phyloP scores from a whole-genome alignment of 2,797 vertebrate species.

The Acanthurus lineatus region DNA sequence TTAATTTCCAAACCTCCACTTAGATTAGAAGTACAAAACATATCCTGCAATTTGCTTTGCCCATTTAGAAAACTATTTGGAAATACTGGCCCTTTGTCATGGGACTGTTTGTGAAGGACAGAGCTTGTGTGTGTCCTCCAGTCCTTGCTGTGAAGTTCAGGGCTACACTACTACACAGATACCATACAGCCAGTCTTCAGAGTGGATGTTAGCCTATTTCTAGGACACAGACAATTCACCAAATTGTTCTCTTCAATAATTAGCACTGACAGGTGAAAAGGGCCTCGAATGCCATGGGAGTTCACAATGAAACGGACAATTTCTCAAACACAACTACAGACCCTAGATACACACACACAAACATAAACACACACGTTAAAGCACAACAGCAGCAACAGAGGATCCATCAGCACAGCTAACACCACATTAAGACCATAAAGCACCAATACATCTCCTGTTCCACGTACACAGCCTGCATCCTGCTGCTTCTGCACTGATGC shows the following conservation, averaged over 20 bases:
- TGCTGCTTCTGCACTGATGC: conserved; percentile 77
- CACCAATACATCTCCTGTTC: conserved; percentile 69
- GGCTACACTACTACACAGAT: conserved; percentile 40
- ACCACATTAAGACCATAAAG: conserved; percentile 82
- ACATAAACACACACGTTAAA: conserved; percentile 55
- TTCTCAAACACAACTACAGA: conserved; percentile 53
- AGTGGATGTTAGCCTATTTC: conserved; percentile 56
- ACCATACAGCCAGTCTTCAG: conserved; percentile 47
- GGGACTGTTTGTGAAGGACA: neutral
- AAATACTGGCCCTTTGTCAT: conserved; percentile 11
- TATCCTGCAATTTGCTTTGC: conserved; percentile 3
- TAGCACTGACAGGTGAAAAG: conserved; percentile 81
- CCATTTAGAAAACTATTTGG: neutral
- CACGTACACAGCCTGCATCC: conserved; percentile 69
- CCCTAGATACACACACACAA: conserved; percentile 15
- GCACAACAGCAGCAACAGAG: conserved; percentile 57
- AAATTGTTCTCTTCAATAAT: conserved; percentile 67
- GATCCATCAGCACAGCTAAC: conserved; percentile 69
- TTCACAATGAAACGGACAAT: conserved; percentile 67
- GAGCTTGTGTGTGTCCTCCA: neutral
- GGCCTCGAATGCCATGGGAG: conserved; percentile 65
- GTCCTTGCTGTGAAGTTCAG: conserved; percentile 48
- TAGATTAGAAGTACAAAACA: conserved; percentile 35
- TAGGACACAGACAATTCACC: conserved; percentile 58
- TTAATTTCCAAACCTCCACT: conserved; percentile 18